These are phyloP conservation scores for Petrocephalus microphthalmus DNA, from an alignment of 2,113 vertebrate genomes.

Conservation along the genomic window DNA sequence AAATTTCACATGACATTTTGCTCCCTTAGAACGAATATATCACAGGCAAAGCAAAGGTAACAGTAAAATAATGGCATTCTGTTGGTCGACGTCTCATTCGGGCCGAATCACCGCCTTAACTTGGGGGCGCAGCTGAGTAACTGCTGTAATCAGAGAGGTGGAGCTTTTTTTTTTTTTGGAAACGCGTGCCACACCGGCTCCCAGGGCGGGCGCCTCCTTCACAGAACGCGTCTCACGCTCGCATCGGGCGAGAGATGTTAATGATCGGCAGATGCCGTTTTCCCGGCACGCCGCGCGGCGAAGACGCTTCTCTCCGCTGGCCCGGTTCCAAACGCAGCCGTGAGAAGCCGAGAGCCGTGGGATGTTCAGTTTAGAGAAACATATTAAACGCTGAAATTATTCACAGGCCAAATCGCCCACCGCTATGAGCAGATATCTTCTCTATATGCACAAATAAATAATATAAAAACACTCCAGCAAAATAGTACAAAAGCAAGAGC, in stretches of 20 bases:
- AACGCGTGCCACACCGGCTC: background rate
- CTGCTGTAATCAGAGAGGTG: background rate
- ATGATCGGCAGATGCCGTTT: background rate
- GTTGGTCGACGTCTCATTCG: background rate
- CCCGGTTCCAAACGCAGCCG: background rate
- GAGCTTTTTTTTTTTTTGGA: background rate
- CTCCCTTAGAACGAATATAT: background rate
- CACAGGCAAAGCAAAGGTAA: background rate
- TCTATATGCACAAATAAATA: background rate
- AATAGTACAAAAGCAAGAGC: background rate
- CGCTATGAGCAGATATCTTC: background rate
- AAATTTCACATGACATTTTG: background rate
- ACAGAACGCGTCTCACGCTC: background rate
- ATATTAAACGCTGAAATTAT: background rate
- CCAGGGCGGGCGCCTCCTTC: background rate
- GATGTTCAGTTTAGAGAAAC: background rate
- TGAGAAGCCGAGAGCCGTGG: background rate
- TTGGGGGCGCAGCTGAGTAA: background rate
- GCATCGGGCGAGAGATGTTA: background rate
- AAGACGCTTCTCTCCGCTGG: background rate
- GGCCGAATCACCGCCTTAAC: background rate
- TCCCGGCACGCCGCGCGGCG: background rate
- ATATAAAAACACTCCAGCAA: background rate
- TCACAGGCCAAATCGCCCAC: background rate
- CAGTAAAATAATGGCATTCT: background rate